Percentiles rank a stretch among this genome's conserved stretches.
Conservation (phyloP, 2,113 vertebrate species). For the Embiotoca jacksoni region DNA sequence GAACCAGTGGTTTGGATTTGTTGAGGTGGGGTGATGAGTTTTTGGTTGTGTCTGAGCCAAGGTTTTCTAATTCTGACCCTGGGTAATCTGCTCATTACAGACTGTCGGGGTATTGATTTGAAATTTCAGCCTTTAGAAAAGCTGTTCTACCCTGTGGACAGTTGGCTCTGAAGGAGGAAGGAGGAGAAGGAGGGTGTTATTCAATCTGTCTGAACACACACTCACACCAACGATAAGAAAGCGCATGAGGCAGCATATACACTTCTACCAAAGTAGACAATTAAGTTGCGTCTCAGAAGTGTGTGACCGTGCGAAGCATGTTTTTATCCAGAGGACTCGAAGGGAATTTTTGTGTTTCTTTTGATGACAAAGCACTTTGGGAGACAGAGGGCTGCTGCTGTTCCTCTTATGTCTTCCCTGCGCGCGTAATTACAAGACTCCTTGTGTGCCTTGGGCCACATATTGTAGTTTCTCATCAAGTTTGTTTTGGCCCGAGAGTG, state of each 20-base stretch:
- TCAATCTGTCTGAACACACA: slow-evolving; percentile 55
- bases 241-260: slow-evolving; percentile 45
- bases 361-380: slow-evolving; percentile 59
- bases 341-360: slow-evolving; percentile 58
- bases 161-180: slow-evolving; percentile 52
- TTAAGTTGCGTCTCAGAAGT: slow-evolving; percentile 37
- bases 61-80: slow-evolving; percentile 47
- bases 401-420: slow-evolving; percentile 47
- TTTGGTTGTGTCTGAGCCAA: slow-evolving; percentile 26
- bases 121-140: slow-evolving; percentile 69
- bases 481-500: slow-evolving; percentile 62
- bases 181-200: slow-evolving; percentile 57
- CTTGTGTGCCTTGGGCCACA: slow-evolving; percentile 47
- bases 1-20: slow-evolving; percentile 1
- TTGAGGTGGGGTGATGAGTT: slow-evolving; percentile 31
- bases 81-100: slow-evolving; percentile 62
- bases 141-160: slow-evolving; percentile 63
- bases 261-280: slow-evolving; percentile 34
- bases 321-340: slow-evolving; percentile 48
- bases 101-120: slow-evolving; percentile 67
- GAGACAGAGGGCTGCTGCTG: slow-evolving; percentile 46
- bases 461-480: slow-evolving; percentile 70
- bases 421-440: slow-evolving; percentile 65
- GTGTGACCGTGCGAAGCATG: slow-evolving; percentile 28
- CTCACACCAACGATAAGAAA: slow-evolving; percentile 56